Base-by-base conservation (phyloP, 1,140 invertebrate species). In the Camponotus floridanus region DNA sequence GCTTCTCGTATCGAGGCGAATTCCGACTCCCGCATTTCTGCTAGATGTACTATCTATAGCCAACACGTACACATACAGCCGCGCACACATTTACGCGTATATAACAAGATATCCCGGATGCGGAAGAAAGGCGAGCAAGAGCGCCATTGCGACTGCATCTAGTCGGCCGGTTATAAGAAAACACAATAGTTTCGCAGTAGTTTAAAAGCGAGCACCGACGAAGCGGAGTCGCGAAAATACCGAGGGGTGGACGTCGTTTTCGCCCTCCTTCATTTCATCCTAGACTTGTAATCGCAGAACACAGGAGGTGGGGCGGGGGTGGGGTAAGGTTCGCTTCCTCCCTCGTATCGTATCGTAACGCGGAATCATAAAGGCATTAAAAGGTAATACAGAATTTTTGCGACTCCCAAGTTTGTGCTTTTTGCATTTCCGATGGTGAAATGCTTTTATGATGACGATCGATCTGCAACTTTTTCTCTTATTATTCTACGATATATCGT, bases 151-250 rank as follows among this genome's bases (percentile, higher is more conserved):
- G 85, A 88, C 87, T 85, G 84, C 83, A 90, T 92, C 91, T 78
- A 88, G 86, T 90, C 88, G 83, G 76, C 80, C 90, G 91, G 86
- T 90, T 90, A 90, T 92, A 92, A 92, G 91, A 91, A 92, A 92
- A 91, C 88, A 88, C 92, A 92, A 92, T 91, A 92, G 92, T 92
- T 92, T 88, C 86, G 67, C 84, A 83, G 87, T 90, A 91, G 92
- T 92, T 92, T 91, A 92, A 92, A 92, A 92, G 91, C 87, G 87
- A 76, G 83, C 88, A 91, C 88, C 84, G 87, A 70, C 59, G 55
- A 76, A 64, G 36, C 73, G 85, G 86, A 87, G 36, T 87, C 64
- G 71, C 74, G 51, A 64, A 26, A 26, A 80, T 18, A 48, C 26
- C 45, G 61, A 13, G 4, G 26, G 11, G 15, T 6, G n/a, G 9